Base-by-base conservation (phyloP, 2,888 invertebrate genomes). In the Caenorhabditis virilis region DNA sequence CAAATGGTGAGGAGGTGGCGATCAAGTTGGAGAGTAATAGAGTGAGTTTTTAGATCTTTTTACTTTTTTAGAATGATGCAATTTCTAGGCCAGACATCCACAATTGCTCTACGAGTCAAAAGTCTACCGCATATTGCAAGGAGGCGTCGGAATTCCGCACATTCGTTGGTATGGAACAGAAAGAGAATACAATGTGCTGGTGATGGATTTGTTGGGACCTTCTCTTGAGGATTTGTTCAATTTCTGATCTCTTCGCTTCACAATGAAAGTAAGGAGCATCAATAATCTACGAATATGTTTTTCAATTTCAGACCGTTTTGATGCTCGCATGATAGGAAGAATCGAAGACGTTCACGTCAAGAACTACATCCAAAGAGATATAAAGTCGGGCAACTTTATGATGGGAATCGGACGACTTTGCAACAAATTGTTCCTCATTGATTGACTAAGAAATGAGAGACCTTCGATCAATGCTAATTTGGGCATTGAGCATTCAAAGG, bases 361-460 rank as follows among this genome's bases (percentile, higher is more conserved):
- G 88, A 94, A 93, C 85, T 98, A 98, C 87, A 98, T 98, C 85
- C 98, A 98, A 88, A 90, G 70, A 18, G 73, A 73, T 48, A 69
- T 73, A 41, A 95, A 84, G 70, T 95, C 95, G 39, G 95, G 95
- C 85, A 95, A 95, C 87, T 95, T 97, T 87, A 88, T 97, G 57
- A 97, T 95, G 95, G 95, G 95, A 80, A 95, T 97, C 85, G 95
- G 95, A 42, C 90, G 94, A 78, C 94, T 95, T 84, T 95, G 95
- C 88, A 95, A 95, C 87, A 94, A 94, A 88, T 88, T 98, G 65
- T 68, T 95, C 88, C 89, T 98, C 86, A 98, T 98, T 85, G 98
- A 41, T 88, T 99, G 85, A 98, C 98, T 76, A 99, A 98, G 87
- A 98, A 98, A 88, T 74, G 13, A 46, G 49, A 16, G n/a, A n/a